phyloP scores from a whole-genome alignment of 2,113 vertebrate genomes.

The Gyps fulvus region DNA sequence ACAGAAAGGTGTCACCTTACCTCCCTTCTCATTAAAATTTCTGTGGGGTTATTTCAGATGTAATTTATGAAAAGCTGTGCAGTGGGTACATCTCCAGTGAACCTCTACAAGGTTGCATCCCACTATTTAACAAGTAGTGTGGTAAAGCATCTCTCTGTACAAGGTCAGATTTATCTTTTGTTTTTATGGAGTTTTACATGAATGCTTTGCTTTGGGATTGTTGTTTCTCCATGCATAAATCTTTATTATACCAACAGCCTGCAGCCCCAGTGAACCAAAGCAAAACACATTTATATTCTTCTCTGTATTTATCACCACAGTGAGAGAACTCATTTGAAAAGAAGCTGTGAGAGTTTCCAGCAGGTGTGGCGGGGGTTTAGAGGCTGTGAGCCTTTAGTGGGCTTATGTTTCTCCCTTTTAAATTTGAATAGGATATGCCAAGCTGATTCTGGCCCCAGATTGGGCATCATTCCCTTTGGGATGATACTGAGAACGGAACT shows the following conservation, averaged over 20 bases:
- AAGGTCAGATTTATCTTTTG: constrained; percentile 31
- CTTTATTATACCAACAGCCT: constrained; percentile 42
- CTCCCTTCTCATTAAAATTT: not conserved
- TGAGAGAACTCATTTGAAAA: not conserved
- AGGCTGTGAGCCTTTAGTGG: not conserved
- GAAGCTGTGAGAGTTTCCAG: not conserved
- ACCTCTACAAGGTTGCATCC: not conserved
- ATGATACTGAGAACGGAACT: not conserved
- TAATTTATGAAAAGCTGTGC: not conserved
- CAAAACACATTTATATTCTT: constrained; percentile 31
- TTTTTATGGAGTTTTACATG: constrained; percentile 29
- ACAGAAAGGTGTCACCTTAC: not conserved
- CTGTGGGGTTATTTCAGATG: not conserved
- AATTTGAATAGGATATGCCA: not conserved
- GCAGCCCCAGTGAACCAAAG: constrained; percentile 27
- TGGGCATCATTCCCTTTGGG: not conserved
- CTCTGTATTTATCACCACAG: constrained; percentile 1
- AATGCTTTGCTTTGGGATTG: constrained; percentile 38
- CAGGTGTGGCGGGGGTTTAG: not conserved
- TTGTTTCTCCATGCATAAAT: constrained; percentile 55
- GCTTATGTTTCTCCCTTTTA: not conserved
- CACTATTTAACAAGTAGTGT: not conserved
- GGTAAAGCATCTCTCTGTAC: not conserved
- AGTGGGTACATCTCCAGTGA: not conserved
- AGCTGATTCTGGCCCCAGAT: not conserved